A percentile compares a stretch with the other conserved stretches of the same genome.
phyloP scores from a whole-genome alignment of 2,888 invertebrate species.

The Gymnocheta viridis region DNA sequence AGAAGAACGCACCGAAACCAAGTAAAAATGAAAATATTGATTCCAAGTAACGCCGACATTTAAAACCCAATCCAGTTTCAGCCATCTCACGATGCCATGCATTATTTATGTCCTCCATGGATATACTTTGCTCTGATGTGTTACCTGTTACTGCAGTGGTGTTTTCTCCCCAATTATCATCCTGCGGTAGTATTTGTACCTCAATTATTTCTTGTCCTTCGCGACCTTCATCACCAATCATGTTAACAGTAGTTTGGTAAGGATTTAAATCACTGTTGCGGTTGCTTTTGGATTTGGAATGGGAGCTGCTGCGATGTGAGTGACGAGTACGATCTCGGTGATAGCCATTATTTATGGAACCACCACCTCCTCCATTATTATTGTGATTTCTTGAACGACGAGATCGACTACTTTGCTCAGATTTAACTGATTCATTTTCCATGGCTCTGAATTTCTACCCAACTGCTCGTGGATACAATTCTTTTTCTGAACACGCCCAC shows the following conservation, averaged over 20 bases:
- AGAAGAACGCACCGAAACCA: conserved; percentile 92
- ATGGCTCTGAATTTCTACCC: conserved; percentile 82
- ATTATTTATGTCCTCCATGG: conserved; percentile 94
- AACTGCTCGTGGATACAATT: conserved; percentile 29
- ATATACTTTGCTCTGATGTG: conserved; percentile 97
- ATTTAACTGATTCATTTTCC: conserved; percentile 97
- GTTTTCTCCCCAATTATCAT: conserved; percentile 99
- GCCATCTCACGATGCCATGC: conserved; percentile 90
- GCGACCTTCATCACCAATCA: conserved; percentile 86
- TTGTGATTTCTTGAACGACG: conserved; percentile 86
- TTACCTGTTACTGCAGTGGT: conserved; percentile 98
- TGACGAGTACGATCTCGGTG: conserved; percentile 84
- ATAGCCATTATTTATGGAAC: conserved; percentile 82
- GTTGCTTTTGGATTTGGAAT: conserved; percentile 84
- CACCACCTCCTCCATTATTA: conserved; percentile 81
- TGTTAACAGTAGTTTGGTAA: conserved; percentile 92
- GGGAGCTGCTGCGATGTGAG: conserved; percentile 83
- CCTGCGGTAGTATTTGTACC: conserved; percentile 97
- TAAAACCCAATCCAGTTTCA: conserved; percentile 87
- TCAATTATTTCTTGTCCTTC: conserved; percentile 96
- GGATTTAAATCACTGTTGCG: conserved; percentile 87
- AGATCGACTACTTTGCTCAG: conserved; percentile 93
- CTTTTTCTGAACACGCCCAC: conserved; percentile 51
- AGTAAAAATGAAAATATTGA: conserved; percentile 90
- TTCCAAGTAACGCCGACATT: conserved; percentile 92